Base-by-base conservation (phyloP, 2,113 vertebrate genomes). In the Cebidichthys violaceus region DNA sequence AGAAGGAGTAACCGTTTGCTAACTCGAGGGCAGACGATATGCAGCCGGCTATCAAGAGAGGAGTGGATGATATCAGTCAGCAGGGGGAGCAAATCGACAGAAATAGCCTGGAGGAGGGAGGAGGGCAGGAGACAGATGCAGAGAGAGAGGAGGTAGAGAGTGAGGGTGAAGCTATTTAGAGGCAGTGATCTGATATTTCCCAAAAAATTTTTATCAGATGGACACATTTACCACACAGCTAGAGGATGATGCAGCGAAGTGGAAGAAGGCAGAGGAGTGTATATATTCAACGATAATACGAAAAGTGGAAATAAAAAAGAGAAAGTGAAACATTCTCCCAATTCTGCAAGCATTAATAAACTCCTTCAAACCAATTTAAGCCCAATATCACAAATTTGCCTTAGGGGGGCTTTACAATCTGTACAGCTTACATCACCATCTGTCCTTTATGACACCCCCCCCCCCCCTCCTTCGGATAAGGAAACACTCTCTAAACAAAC, bases 41-140 rank as follows among this genome's bases (percentile, higher is more conserved):
- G 45, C 59, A 69, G 61, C 37, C 78, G 59, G 81, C 33, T 70
- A 55, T 67, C 86, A 83, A 83, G 59, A 84, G 64, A 71, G 72
- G 27, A 75, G 70, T 0, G 27, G 66, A 75, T 83, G 60, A 35
- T 76, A 77, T 80, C 76, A 75, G 81, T 79, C 83, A 70, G 83
- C 76, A 78, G 83, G 77, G 68, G 85, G 69, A 87, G 84, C 84
- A 78, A 75, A 69, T 77, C 50, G 80, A n/a, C 81, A 70, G 72
- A 22, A 45, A 79, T 20, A 67, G 77, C 79, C 73, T 0, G n/a
- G 43, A 68, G 65, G 64, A 69, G 61, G 61, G 13, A 50, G 35
- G 45, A 54, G 57, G 27, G 22, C 43, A 37, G 57, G 27, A 82
- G 45, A n/a, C 33, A 66, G 22, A 77, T 18, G 50, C 64, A 62